phyloP scores from a whole-genome alignment of 2,113 vertebrate species.

The Podarcis raffonei region DNA sequence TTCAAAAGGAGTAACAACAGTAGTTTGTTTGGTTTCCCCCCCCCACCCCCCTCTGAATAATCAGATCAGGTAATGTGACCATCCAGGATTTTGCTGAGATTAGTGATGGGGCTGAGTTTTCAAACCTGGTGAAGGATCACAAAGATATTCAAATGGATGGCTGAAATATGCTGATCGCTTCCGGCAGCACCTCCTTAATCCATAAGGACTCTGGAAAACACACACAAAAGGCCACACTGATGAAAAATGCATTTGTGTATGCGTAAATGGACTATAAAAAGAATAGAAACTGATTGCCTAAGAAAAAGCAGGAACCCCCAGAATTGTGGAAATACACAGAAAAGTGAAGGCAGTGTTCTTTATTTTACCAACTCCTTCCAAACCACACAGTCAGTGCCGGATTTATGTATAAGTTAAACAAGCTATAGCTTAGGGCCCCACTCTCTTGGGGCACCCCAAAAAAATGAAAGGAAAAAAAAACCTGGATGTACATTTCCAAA shows the following conservation, averaged over 20 bases:
- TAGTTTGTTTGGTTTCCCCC: not conserved
- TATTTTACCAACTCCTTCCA: not conserved
- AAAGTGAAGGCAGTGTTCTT: not conserved
- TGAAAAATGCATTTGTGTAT: not conserved
- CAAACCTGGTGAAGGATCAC: not conserved
- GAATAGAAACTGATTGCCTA: not conserved
- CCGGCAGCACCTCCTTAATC: not conserved
- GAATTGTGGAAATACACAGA: not conserved
- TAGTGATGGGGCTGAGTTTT: not conserved
- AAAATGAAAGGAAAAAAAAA: too few species aligned
- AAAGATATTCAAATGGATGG: not conserved
- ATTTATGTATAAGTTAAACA: too few species aligned
- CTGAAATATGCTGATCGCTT: not conserved
- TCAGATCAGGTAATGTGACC: not conserved
- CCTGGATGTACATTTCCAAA: too few species aligned
- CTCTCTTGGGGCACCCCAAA: too few species aligned
- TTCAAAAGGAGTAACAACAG: not conserved
- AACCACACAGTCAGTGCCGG: not conserved
- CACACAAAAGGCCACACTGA: not conserved
- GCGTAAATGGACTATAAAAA: not conserved
- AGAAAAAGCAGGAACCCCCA: not conserved
- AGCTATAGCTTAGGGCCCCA: too few species aligned
- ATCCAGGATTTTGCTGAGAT: not conserved
- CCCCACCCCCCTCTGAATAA: not conserved
- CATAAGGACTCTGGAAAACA: constrained; percentile 10